Conservation (phyloP, 23 tunicate species). For the Ciona savignyi region DNA sequence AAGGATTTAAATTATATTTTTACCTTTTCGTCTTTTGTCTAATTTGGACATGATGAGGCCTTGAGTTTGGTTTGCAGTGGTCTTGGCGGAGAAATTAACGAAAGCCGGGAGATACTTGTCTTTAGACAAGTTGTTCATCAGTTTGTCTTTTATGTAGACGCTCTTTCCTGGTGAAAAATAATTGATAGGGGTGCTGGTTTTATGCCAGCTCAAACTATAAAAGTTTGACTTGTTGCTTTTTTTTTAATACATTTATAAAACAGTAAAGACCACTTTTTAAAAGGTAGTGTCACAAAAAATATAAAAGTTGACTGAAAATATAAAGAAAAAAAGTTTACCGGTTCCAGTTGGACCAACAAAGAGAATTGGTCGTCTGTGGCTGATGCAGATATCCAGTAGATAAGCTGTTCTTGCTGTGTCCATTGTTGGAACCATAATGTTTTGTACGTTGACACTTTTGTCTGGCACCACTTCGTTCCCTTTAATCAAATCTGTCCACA, state of each 20-base stretch:
- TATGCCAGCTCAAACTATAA: too few species aligned
- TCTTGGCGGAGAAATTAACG: constrained; percentile 95
- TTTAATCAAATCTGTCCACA: constrained; percentile 78
- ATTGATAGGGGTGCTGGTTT: too few species aligned
- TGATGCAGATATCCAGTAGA: constrained; percentile 85
- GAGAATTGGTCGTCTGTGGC: constrained; percentile 69
- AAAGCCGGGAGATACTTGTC: constrained; percentile 90
- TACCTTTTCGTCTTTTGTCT: constrained; percentile 96
- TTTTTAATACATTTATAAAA: too few species aligned
- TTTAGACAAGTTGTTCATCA: constrained; percentile 93
- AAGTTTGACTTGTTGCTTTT: too few species aligned
- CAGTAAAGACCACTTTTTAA: not conserved
- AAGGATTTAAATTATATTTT: not conserved
- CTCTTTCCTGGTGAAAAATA: constrained; percentile 99
- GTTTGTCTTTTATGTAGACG: constrained; percentile 88
- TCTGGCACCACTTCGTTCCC: constrained; percentile 59
- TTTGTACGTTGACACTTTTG: constrained; percentile 56
- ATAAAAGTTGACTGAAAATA: not conserved
- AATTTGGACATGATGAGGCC: constrained; percentile 91
- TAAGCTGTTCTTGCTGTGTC: constrained; percentile 96
- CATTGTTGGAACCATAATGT: constrained; percentile 96
- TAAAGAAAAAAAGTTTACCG: constrained; percentile 37
- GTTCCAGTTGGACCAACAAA: constrained; percentile 99
- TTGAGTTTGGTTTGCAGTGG: constrained; percentile 97
- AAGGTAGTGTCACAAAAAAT: not conserved